Evolutionary conservation across 2,113 vertebrate genomes (phyloP).

Genomic region (Eleginops maclovinus): DNA sequence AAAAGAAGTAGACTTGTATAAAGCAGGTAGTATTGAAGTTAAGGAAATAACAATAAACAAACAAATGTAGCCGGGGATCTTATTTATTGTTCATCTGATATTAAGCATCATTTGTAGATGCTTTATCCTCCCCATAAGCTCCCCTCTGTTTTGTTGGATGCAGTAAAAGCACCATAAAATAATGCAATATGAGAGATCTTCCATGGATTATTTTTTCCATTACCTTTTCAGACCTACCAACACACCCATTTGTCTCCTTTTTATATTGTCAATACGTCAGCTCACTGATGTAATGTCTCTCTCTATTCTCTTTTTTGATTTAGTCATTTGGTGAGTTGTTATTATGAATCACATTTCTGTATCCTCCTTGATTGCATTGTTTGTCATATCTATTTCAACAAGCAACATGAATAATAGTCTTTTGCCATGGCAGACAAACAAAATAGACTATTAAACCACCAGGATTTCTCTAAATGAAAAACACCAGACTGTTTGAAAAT

Average conservation of each 20-base stretch:
- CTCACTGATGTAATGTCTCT: background rate
- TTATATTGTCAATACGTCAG: too few species aligned
- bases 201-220: background rate
- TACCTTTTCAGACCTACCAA: constrained; percentile 1
- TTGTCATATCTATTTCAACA: constrained; percentile 11
- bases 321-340: constrained; percentile 5
- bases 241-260: background rate
- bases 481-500: background rate
- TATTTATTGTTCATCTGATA: too few species aligned
- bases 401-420: constrained; percentile 4
- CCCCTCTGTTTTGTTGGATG: background rate
- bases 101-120: background rate
- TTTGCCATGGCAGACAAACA: background rate
- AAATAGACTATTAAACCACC: background rate
- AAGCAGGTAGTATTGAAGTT: too few species aligned
- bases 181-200: background rate
- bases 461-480: constrained; percentile 12
- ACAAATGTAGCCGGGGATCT: too few species aligned
- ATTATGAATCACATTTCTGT: constrained; percentile 29
- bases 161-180: constrained; percentile 1
- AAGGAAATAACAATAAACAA: too few species aligned
- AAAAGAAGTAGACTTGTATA: too few species aligned
- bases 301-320: constrained; percentile 9
- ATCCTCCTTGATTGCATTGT: background rate
- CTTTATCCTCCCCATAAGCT: background rate